These are phyloP conservation scores for Boleophthalmus pectinirostris DNA, from an alignment of 2,113 vertebrate genomes.

Conservation along the genomic window DNA sequence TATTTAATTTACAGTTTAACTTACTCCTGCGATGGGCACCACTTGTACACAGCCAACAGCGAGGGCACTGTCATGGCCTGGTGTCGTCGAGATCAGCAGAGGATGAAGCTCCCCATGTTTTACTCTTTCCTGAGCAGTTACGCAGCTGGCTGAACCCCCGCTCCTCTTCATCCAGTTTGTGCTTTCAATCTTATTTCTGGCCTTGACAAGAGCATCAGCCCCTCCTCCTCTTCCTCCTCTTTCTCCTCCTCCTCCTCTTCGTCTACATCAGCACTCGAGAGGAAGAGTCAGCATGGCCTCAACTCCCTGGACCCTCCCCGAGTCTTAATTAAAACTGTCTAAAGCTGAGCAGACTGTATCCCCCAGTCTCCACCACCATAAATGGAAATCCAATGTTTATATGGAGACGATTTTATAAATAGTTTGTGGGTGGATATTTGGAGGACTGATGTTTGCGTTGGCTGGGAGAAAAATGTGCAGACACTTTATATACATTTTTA, in stretches of 20 bases:
- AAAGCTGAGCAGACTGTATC: slow-evolving; percentile 30
- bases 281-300: slow-evolving; percentile 61
- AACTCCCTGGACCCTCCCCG: slow-evolving; percentile 40
- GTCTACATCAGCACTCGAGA: slow-evolving; percentile 34
- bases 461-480: slow-evolving; percentile 25
- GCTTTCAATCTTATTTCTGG: slow-evolving; percentile 14
- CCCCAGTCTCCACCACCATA: slow-evolving; percentile 50
- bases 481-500: slow-evolving; percentile 58
- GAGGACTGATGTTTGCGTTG: slow-evolving; percentile 20
- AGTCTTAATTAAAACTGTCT: slow-evolving; percentile 50
- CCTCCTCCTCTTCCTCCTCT: background rate
- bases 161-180: slow-evolving; percentile 25
- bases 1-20: slow-evolving; percentile 83
- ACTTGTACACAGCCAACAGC: slow-evolving; percentile 94
- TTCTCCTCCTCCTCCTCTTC: slow-evolving; percentile 6
- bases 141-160: slow-evolving; percentile 82
- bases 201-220: slow-evolving; percentile 23
- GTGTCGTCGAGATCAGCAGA: slow-evolving; percentile 97
- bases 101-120: slow-evolving; percentile 97
- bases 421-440: slow-evolving; percentile 31
- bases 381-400: slow-evolving; percentile 56
- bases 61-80: slow-evolving; percentile 95
- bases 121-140: slow-evolving; percentile 98
- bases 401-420: slow-evolving; percentile 63
- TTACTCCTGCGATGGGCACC: slow-evolving; percentile 97